phyloP scores from a whole-genome alignment of 2,797 vertebrate species.

The Chelonia mydas region DNA sequence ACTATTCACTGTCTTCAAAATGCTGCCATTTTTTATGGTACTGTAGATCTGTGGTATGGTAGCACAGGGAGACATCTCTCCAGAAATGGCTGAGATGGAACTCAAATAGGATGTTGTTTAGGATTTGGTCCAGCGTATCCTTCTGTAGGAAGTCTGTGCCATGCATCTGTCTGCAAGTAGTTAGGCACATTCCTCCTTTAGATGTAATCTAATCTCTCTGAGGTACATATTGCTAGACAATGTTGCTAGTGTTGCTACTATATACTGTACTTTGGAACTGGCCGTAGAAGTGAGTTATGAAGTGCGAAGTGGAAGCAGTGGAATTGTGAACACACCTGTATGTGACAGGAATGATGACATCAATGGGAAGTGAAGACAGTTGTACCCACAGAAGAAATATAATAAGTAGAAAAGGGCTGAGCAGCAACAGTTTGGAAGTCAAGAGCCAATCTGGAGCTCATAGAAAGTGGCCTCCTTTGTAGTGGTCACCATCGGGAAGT shows the following conservation, averaged over 20 bases:
- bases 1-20: not conserved
- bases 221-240: constrained; percentile 69
- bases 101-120: constrained; percentile 4
- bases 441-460: not conserved
- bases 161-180: constrained; percentile 73
- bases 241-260: constrained; percentile 61
- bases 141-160: constrained; percentile 40
- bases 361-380: constrained; percentile 70
- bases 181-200: constrained; percentile 67
- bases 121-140: not conserved
- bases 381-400: constrained; percentile 65
- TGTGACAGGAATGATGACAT: constrained; percentile 66
- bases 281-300: constrained; percentile 57
- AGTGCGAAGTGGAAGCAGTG: constrained; percentile 65
- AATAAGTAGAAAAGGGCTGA: constrained; percentile 39
- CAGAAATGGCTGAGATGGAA: rapidly evolving
- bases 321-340: constrained; percentile 66
- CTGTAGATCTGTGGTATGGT: not conserved
- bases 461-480: constrained; percentile 27
- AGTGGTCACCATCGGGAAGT: not conserved
- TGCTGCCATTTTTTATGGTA: not conserved
- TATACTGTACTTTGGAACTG: constrained; percentile 29
- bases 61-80: not conserved
- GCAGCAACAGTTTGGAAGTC: constrained; percentile 51
- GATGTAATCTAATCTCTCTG: constrained; percentile 67